These are phyloP conservation scores for Drosophila recens DNA, from an alignment of 2,888 invertebrate species.

Conservation along the genomic window DNA sequence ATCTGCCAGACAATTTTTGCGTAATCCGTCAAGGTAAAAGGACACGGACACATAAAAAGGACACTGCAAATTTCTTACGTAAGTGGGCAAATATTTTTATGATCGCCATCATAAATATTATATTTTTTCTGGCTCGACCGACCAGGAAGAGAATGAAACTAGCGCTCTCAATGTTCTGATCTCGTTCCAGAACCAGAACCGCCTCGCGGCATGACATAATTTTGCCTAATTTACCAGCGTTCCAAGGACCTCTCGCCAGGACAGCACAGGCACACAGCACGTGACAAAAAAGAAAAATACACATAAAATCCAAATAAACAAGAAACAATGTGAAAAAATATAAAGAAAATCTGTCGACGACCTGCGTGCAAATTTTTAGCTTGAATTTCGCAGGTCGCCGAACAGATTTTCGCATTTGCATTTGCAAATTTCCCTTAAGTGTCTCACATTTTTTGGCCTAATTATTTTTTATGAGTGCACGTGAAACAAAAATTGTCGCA, in stretches of 20 bases:
- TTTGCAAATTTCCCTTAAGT: slow-evolving; percentile 12
- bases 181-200: slow-evolving; percentile 65
- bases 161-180: slow-evolving; percentile 79
- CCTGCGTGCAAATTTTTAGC: slow-evolving; percentile 60
- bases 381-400: slow-evolving; percentile 64
- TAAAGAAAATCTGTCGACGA: slow-evolving; percentile 32
- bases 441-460: slow-evolving; percentile 81
- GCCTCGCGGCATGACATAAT: slow-evolving; percentile 74
- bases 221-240: slow-evolving; percentile 69
- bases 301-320: slow-evolving; percentile 22
- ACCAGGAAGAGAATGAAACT: slow-evolving; percentile 65
- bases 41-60: slow-evolving; percentile 46
- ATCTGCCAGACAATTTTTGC: slow-evolving; percentile 63
- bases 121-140: slow-evolving; percentile 31
- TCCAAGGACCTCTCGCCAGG: slow-evolving; percentile 63
- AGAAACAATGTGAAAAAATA: slow-evolving; percentile 21
- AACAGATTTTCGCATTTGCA: slow-evolving; percentile 9
- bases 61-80: slow-evolving; percentile 58
- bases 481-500: slow-evolving; percentile 73
- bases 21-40: slow-evolving; percentile 72
- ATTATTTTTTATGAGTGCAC: slow-evolving; percentile 83
- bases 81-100: slow-evolving; percentile 71
- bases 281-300: slow-evolving; percentile 66
- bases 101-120: slow-evolving; percentile 62
- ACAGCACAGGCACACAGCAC: slow-evolving; percentile 58